A percentile compares a stretch with the other conserved stretches of the same genome.
Evolutionary conservation across 64 coral and sea anemone genomes (phyloP).

Genomic region (Anthopleura sola): DNA sequence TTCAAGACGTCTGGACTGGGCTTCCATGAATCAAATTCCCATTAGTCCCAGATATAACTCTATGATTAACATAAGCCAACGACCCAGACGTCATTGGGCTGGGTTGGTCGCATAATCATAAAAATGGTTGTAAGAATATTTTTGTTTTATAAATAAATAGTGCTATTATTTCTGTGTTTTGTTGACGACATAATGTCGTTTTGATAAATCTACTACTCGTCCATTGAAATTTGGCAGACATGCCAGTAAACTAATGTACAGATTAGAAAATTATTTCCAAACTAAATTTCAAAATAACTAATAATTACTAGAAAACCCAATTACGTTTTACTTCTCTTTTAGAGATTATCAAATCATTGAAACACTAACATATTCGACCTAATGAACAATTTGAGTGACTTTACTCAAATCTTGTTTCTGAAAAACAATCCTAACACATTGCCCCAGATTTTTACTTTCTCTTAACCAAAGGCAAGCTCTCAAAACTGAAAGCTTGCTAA

Average conservation of each 20-base stretch:
- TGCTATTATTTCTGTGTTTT: neutral
- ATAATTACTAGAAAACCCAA: neutral
- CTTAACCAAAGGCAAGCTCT: neutral
- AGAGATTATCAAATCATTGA: neutral
- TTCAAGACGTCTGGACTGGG: no score
- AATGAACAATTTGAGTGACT: neutral
- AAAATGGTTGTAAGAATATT: neutral
- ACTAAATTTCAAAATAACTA: neutral
- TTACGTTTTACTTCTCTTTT: neutral
- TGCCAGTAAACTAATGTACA: neutral
- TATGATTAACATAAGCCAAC: no score
- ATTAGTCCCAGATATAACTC: no score
- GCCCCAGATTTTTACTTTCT: neutral
- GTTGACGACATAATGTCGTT: neutral
- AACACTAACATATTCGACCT: neutral
- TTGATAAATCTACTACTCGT: neutral
- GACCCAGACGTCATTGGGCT: no score
- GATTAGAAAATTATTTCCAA: neutral
- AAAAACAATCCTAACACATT: neutral
- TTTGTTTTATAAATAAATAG: constrained; percentile 3
- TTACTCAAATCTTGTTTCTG: neutral
- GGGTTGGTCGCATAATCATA: no score
- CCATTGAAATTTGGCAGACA: neutral
- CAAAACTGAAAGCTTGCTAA: neutral
- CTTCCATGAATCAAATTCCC: no score